Conservation (phyloP, 1,140 invertebrate genomes). For the Pseudachorutes palmiensis region DNA sequence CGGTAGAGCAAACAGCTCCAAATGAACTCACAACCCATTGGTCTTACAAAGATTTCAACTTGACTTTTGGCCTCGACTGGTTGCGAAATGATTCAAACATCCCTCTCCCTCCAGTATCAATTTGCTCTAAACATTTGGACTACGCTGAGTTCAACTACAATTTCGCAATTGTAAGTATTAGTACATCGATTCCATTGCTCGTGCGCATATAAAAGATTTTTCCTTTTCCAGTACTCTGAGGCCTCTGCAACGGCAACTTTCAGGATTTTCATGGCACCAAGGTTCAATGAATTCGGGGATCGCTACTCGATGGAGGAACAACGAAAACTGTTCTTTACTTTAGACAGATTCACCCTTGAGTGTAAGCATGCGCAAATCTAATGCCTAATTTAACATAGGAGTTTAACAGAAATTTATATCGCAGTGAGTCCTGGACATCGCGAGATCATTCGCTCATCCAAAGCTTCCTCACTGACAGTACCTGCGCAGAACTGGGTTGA, state of each 20-base stretch:
- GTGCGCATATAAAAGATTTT: not conserved
- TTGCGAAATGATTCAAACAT: not conserved
- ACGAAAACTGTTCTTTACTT: constrained; percentile 1
- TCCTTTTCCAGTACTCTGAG: not conserved
- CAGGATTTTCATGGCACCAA: not conserved
- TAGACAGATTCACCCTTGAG: constrained; percentile 3
- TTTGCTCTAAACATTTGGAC: constrained; percentile 6
- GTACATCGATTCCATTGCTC: not conserved
- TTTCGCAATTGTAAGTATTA: not conserved
- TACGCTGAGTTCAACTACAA: not conserved
- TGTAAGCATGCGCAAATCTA: constrained; percentile 8
- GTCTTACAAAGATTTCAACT: constrained; percentile 1
- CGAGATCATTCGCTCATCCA: not conserved
- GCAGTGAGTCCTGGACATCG: not conserved
- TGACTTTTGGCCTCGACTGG: not conserved
- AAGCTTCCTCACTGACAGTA: not conserved
- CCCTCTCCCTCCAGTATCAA: not conserved
- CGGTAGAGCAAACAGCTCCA: not conserved
- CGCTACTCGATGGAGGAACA: not conserved
- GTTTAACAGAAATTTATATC: no score
- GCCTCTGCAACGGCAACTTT: not conserved
- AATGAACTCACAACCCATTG: not conserved
- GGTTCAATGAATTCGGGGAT: not conserved
- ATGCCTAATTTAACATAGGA: no score
- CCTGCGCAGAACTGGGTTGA: not conserved